A percentile compares a stretch with the other conserved stretches of the same genome.
These are phyloP conservation scores for Chrysomallon squamiferum DNA, from an alignment of 1,140 invertebrate genomes.

Conservation along the genomic window DNA sequence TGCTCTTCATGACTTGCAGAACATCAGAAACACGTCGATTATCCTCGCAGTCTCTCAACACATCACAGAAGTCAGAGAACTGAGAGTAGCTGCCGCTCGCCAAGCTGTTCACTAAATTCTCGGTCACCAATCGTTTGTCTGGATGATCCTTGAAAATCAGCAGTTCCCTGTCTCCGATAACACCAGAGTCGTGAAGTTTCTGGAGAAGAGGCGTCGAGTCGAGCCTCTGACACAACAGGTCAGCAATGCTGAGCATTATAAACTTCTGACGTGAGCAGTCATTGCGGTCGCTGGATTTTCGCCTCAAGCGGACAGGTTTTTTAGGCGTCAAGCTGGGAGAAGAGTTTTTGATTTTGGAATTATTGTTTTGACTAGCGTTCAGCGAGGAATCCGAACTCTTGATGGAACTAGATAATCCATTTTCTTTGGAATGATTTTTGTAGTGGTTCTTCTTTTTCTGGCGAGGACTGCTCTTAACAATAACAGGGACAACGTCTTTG, in stretches of 20 bases:
- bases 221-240: constrained; percentile 49
- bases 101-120: constrained; percentile 41
- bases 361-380: constrained; percentile 9
- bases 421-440: not conserved
- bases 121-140: constrained; percentile 47
- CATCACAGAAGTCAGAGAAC: constrained; percentile 42
- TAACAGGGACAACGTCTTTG: not conserved
- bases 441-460: constrained; percentile 27
- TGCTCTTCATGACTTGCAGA: constrained; percentile 47
- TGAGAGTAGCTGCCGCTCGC: constrained; percentile 37
- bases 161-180: constrained; percentile 37
- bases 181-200: constrained; percentile 27
- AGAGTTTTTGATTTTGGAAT: constrained; percentile 49
- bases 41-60: constrained; percentile 29
- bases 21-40: constrained; percentile 37
- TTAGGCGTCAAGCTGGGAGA: constrained; percentile 38
- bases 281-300: constrained; percentile 34
- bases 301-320: constrained; percentile 21
- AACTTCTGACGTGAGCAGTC: constrained; percentile 40
- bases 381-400: not conserved
- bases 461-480: not conserved
- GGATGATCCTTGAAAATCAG: constrained; percentile 43
- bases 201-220: constrained; percentile 46
- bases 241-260: constrained; percentile 46
- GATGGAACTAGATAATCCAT: not conserved